A percentile compares a stretch with the other conserved stretches of the same genome.
phyloP scores from a whole-genome alignment of 2,113 vertebrate species.

The Cyprinodon tularosa region DNA sequence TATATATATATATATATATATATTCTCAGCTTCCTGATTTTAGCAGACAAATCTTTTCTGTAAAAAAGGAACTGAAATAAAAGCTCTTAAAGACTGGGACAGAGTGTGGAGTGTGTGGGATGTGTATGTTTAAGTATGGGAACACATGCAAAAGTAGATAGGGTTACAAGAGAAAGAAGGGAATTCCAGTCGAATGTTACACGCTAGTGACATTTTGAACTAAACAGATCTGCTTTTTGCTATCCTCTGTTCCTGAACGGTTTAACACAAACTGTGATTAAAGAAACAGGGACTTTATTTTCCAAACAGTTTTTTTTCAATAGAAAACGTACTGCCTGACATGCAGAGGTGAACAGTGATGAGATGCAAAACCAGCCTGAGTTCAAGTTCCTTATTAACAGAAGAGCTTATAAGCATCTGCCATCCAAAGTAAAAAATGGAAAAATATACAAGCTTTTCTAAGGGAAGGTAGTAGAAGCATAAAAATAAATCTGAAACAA shows the following conservation, averaged over 20 bases:
- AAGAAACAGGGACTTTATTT: conserved; percentile 15
- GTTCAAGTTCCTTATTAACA: not conserved
- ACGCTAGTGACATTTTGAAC: conserved; percentile 52
- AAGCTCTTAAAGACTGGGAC: conserved; percentile 13
- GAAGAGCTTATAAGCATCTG: not conserved
- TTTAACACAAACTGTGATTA: conserved; percentile 45
- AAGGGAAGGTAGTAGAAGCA: too few species aligned
- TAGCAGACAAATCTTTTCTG: not conserved
- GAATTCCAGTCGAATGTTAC: conserved; percentile 30
- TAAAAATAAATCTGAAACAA: too few species aligned
- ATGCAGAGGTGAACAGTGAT: conserved; percentile 16
- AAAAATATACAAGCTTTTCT: too few species aligned
- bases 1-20: not conserved
- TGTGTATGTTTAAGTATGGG: conserved; percentile 16
- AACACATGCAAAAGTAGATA: conserved; percentile 32
- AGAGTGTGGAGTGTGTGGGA: conserved; percentile 2
- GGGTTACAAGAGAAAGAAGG: conserved; percentile 36
- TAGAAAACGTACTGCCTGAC: conserved; percentile 28
- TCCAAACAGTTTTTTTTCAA: conserved; percentile 40
- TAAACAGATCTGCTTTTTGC: conserved; percentile 45
- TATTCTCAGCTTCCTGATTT: conserved; percentile 4
- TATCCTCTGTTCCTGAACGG: conserved; percentile 44
- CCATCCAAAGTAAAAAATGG: not conserved
- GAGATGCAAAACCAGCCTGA: conserved; percentile 6
- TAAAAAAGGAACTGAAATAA: not conserved